Percentiles rank a stretch among this genome's conserved stretches.
These are phyloP conservation scores for Nasonia longicornis DNA, from an alignment of 1,140 invertebrate species.

Conservation along the genomic window DNA sequence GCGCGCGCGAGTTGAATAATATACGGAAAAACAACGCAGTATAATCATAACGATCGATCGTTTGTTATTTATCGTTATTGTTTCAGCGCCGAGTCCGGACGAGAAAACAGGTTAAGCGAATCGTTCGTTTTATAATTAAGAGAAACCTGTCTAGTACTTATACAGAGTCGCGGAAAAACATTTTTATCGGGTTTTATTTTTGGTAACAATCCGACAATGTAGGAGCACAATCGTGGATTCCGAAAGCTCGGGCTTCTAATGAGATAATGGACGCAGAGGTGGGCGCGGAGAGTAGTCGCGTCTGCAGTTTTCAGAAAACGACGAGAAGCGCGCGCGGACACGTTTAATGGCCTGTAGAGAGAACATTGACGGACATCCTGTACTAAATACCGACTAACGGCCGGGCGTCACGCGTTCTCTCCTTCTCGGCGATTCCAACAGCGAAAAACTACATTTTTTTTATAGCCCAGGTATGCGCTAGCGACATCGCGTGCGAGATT, in stretches of 20 bases:
- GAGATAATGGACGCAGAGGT: neutral
- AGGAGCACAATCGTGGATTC: neutral
- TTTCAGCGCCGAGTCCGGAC: neutral
- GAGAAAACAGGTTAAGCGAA: conserved; percentile 1
- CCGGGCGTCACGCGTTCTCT: conserved; percentile 55
- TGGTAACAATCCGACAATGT: too few relatives aligned
- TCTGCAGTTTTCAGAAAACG: conserved; percentile 10
- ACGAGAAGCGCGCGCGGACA: neutral
- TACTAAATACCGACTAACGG: conserved; percentile 61
- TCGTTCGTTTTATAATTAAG: neutral
- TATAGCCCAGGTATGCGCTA: neutral
- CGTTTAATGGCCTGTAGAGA: neutral
- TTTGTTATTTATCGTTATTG: neutral
- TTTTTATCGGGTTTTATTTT: too few relatives aligned
- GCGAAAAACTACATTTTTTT: neutral
- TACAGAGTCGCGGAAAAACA: too few relatives aligned
- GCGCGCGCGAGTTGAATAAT: neutral
- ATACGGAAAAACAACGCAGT: neutral
- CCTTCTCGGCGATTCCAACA: neutral
- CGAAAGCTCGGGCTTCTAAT: neutral
- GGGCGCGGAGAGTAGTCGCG: neutral
- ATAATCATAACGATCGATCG: neutral
- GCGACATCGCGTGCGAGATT: too few relatives aligned
- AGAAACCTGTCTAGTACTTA: neutral
- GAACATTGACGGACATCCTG: conserved; percentile 62